phyloP scores from a whole-genome alignment of 2,113 vertebrate species.

The Struthio camelus region DNA sequence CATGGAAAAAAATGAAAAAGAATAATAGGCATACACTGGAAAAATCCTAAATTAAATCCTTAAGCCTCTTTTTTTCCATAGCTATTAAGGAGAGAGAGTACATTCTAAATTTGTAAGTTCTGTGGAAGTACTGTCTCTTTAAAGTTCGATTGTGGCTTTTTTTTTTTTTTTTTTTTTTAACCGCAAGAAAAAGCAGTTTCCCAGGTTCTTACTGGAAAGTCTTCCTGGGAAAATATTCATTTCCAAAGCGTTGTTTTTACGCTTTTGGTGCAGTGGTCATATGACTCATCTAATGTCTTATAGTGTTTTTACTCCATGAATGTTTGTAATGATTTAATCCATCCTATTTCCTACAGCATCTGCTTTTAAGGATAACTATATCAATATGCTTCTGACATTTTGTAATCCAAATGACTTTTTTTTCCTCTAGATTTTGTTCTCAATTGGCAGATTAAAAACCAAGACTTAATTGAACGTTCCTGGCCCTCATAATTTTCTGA shows the following conservation, averaged over 20 bases:
- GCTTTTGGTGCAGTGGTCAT: slow-evolving; percentile 44
- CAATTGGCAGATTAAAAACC: neutral
- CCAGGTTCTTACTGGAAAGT: slow-evolving; percentile 60
- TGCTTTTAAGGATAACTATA: slow-evolving; percentile 44
- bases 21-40: neutral
- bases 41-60: neutral
- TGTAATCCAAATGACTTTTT: neutral
- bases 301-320: slow-evolving; percentile 3
- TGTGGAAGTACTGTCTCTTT: slow-evolving; percentile 37
- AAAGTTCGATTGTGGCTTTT: neutral
- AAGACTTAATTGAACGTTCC: neutral
- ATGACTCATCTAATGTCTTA: slow-evolving; percentile 20
- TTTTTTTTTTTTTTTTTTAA: neutral
- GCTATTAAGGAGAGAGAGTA: neutral
- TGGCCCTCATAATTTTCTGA: neutral
- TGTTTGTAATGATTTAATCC: slow-evolving; percentile 47
- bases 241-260: slow-evolving; percentile 37
- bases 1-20: slow-evolving; percentile 23
- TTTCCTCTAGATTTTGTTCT: neutral
- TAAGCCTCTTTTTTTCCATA: neutral
- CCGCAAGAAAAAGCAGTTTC: slow-evolving; percentile 47
- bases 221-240: slow-evolving; percentile 53
- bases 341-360: slow-evolving; percentile 45
- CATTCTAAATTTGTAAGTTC: neutral
- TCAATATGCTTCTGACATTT: slow-evolving; percentile 20